Evolutionary conservation across 2,888 invertebrate genomes (phyloP).

Genomic region (Cryptocephalus moraei): DNA sequence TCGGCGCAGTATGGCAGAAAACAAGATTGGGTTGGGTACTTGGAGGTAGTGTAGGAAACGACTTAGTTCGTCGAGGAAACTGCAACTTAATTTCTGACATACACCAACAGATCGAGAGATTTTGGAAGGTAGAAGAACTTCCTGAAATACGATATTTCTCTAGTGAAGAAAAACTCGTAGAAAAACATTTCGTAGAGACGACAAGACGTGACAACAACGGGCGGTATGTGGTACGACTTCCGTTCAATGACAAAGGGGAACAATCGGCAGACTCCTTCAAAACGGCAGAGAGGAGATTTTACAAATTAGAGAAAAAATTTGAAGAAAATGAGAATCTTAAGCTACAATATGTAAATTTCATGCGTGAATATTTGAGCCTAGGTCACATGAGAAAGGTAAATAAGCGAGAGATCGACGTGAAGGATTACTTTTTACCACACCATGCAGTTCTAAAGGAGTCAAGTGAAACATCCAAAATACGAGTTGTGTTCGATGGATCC

Average conservation of each 20-base stretch:
- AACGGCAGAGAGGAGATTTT: constrained; percentile 4
- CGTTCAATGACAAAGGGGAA: not conserved
- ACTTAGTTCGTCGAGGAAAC: not conserved
- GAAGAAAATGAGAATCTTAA: constrained; percentile 3
- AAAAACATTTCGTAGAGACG: constrained; percentile 3
- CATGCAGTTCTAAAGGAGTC: constrained; percentile 12
- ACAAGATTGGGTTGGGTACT: constrained; percentile 6
- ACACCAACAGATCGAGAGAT: constrained; percentile 3
- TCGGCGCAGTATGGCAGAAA: constrained; percentile 1
- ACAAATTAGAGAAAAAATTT: constrained; percentile 8
- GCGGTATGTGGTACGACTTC: constrained; percentile 5
- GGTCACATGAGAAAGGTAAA: constrained; percentile 7
- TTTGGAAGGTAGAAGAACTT: constrained; percentile 7
- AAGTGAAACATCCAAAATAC: constrained; percentile 8
- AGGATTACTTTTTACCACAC: constrained; percentile 11
- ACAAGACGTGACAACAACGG: constrained; percentile 2
- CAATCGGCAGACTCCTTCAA: not conserved
- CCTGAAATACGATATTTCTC: not conserved
- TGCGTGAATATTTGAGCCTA: constrained; percentile 6
- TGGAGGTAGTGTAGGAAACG: not conserved
- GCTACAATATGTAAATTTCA: constrained; percentile 4
- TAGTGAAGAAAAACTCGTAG: constrained; percentile 3
- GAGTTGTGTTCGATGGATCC: constrained; percentile 7
- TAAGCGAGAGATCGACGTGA: not conserved
- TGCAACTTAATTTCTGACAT: not conserved